A percentile compares a stretch with the other conserved stretches of the same genome.
phyloP scores from a whole-genome alignment of 2,113 vertebrate genomes.

The Ictalurus punctatus region DNA sequence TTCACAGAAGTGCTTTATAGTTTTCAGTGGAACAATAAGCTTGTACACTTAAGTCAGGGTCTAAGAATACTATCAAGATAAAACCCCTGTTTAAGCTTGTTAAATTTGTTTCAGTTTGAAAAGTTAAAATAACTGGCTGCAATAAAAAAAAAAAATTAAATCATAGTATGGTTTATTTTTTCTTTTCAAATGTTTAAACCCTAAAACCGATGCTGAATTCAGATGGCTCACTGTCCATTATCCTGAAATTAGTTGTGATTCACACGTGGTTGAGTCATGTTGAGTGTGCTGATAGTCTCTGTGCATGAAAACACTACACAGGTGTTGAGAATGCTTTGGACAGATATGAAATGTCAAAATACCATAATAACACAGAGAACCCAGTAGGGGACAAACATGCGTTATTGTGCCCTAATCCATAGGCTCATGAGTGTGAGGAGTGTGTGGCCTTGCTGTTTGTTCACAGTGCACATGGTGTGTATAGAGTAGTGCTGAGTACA shows the following conservation, averaged over 20 bases:
- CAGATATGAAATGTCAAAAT: constrained; percentile 38
- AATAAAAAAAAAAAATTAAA: too few relatives aligned
- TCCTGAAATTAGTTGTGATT: constrained; percentile 1
- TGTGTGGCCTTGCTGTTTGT: constrained; percentile 27
- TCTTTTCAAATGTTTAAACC: neutral
- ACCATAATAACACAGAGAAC: constrained; percentile 36
- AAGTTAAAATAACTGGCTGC: neutral
- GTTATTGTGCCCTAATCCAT: constrained; percentile 39
- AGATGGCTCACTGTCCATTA: neutral
- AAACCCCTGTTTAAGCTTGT: neutral
- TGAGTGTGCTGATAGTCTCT: constrained; percentile 8
- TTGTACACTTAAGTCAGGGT: neutral
- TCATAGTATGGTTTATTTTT: neutral
- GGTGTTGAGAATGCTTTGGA: constrained; percentile 27
- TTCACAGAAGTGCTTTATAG: neutral
- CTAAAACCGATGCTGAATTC: neutral
- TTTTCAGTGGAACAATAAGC: neutral
- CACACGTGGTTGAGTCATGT: neutral
- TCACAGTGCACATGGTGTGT: constrained; percentile 16
- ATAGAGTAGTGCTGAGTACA: constrained; percentile 16
- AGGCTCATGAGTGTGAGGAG: constrained; percentile 32
- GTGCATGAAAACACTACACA: neutral
- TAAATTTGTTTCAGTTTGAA: neutral
- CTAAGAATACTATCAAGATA: neutral
- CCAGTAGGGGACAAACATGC: constrained; percentile 43